Evolutionary conservation across 2,888 invertebrate species (phyloP).

Genomic region (Dysmachus trigonus): DNA sequence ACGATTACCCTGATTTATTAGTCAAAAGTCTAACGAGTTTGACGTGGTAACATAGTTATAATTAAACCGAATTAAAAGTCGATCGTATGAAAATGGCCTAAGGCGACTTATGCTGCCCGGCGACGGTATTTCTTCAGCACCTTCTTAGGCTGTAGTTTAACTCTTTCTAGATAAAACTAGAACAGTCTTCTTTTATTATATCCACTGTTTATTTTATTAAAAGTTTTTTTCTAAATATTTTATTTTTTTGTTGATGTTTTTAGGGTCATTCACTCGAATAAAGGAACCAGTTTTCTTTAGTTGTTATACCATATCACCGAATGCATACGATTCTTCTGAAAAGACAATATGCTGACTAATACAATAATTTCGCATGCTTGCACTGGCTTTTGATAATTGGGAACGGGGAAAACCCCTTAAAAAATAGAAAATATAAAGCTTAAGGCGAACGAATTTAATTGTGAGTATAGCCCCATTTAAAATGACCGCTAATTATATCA

Average conservation of each 20-base stretch:
- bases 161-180: too few species aligned
- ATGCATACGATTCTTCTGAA: not conserved
- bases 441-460: not conserved
- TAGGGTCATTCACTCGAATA: not conserved
- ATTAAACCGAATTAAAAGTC: not conserved
- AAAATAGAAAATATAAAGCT: not conserved
- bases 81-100: not conserved
- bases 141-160: too few species aligned
- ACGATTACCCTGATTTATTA: too few species aligned
- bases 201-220: too few species aligned
- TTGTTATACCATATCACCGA: not conserved
- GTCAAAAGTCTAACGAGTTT: not conserved
- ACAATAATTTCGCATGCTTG: not conserved
- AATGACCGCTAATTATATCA: not conserved
- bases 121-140: not conserved
- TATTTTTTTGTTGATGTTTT: not conserved
- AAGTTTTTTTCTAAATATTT: too few species aligned
- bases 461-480: not conserved
- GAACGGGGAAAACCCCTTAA: not conserved
- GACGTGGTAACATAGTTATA: not conserved
- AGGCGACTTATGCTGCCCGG: not conserved
- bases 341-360: not conserved
- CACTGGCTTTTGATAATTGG: not conserved
- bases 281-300: not conserved
- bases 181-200: too few species aligned